Percentiles rank a stretch among this genome's conserved stretches.
These are phyloP conservation scores for Hirtodrosophila trivittata DNA, from an alignment of 2,888 invertebrate species.

Conservation along the genomic window DNA sequence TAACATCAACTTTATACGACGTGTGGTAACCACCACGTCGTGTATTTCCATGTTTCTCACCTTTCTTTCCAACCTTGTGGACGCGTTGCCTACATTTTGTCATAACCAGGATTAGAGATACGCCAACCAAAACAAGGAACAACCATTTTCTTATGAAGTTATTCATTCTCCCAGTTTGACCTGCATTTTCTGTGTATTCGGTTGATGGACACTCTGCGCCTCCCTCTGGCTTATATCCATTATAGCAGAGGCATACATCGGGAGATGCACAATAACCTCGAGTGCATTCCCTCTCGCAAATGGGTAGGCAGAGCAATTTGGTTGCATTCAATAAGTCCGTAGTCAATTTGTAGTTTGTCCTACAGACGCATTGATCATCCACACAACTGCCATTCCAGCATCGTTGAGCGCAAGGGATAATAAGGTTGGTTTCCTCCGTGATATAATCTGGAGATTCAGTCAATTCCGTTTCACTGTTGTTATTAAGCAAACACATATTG, in stretches of 20 bases:
- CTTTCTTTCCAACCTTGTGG: constrained; percentile 54
- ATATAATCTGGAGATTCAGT: background rate
- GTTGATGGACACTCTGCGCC: constrained; percentile 27
- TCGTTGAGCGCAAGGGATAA: constrained; percentile 14
- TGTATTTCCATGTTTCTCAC: too few species aligned
- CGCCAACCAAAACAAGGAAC: constrained; percentile 24
- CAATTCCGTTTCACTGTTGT: too few species aligned
- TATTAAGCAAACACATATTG: constrained; percentile 18
- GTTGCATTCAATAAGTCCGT: constrained; percentile 1
- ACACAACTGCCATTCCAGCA: constrained; percentile 59
- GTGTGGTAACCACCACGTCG: constrained; percentile 50
- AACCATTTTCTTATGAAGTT: constrained; percentile 14
- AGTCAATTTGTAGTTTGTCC: constrained; percentile 31
- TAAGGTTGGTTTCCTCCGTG: background rate
- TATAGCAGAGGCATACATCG: constrained; percentile 39
- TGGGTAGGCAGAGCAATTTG: constrained; percentile 44
- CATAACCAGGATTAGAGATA: constrained; percentile 32
- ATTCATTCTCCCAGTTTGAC: constrained; percentile 2
- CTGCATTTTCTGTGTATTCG: background rate
- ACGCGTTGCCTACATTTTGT: constrained; percentile 28
- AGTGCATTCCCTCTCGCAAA: constrained; percentile 40
- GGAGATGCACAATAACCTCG: constrained; percentile 52
- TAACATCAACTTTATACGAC: constrained; percentile 52
- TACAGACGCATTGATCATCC: constrained; percentile 36
- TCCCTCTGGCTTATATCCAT: constrained; percentile 21